Percentiles rank a stretch among this genome's conserved stretches.
Conservation (phyloP, 2,797 vertebrate species). For the Eurystomus glaucurus region DNA sequence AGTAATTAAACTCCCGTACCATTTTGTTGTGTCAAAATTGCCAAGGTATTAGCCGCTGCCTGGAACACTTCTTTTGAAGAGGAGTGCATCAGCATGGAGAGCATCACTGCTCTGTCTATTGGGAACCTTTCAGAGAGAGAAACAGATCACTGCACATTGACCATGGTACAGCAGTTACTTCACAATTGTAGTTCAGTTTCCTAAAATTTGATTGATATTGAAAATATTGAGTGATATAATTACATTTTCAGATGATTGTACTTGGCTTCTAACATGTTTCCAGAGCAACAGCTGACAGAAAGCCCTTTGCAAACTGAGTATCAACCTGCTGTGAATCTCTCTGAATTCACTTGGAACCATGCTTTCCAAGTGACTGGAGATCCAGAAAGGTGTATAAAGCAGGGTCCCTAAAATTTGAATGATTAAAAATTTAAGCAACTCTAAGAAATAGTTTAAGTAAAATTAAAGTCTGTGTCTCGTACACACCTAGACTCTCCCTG, state of each 20-base stretch:
- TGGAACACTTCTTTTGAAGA: constrained; percentile 90
- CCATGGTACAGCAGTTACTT: neutral
- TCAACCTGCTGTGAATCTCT: neutral
- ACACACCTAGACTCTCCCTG: neutral
- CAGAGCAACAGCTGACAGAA: neutral
- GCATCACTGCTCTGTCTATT: constrained; percentile 91
- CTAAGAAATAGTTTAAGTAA: neutral
- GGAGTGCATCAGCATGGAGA: constrained; percentile 92
- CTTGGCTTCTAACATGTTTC: neutral
- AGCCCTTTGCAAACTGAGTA: neutral
- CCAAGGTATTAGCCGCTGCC: constrained; percentile 90
- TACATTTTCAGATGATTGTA: neutral
- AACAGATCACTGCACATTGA: neutral
- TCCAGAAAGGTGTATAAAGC: neutral
- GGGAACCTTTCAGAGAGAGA: constrained; percentile 86
- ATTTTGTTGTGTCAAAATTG: constrained; percentile 88
- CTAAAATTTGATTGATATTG: neutral
- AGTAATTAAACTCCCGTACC: constrained; percentile 80
- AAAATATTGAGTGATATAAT: neutral
- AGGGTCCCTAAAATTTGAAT: neutral
- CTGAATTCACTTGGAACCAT: neutral
- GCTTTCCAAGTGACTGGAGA: neutral
- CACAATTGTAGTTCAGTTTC: neutral
- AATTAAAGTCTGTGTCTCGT: neutral
- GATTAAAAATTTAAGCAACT: neutral